phyloP scores from a whole-genome alignment of 2,888 invertebrate genomes.

The Eucriotettix oculatus region DNA sequence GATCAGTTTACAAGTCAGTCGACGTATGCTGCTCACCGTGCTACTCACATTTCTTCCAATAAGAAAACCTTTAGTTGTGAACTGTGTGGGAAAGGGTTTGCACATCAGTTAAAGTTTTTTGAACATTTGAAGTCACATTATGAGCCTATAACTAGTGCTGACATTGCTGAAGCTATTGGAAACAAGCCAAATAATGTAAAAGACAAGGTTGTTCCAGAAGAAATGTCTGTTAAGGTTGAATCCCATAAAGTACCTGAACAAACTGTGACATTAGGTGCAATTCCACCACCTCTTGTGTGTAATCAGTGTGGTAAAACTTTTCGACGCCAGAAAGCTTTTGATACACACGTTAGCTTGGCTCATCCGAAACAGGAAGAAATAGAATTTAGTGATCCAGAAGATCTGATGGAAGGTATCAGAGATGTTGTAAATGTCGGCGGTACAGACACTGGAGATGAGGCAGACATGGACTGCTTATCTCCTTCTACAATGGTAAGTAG shows the following conservation, averaged over 20 bases:
- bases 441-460: constrained; percentile 26
- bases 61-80: constrained; percentile 46
- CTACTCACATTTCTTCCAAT: constrained; percentile 10
- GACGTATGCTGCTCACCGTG: constrained; percentile 18
- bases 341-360: constrained; percentile 40
- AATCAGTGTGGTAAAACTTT: constrained; percentile 37
- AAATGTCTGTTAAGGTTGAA: constrained; percentile 5
- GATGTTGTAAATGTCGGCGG: constrained; percentile 47
- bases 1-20: constrained; percentile 27
- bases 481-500: constrained; percentile 16
- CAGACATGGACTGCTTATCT: constrained; percentile 24
- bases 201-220: constrained; percentile 2
- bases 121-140: constrained; percentile 72
- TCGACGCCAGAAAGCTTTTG: constrained; percentile 43
- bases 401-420: constrained; percentile 70
- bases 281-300: constrained; percentile 22
- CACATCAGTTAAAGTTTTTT: constrained; percentile 67
- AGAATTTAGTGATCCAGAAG: constrained; percentile 75
- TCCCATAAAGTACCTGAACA: constrained; percentile 1
- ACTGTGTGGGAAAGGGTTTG: constrained; percentile 57
- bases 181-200: not conserved
- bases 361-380: constrained; percentile 39
- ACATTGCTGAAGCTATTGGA: not conserved
- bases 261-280: not conserved
- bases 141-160: constrained; percentile 26